These are phyloP conservation scores for Papilio machaon DNA, from an alignment of 1,140 invertebrate species.

Conservation along the genomic window DNA sequence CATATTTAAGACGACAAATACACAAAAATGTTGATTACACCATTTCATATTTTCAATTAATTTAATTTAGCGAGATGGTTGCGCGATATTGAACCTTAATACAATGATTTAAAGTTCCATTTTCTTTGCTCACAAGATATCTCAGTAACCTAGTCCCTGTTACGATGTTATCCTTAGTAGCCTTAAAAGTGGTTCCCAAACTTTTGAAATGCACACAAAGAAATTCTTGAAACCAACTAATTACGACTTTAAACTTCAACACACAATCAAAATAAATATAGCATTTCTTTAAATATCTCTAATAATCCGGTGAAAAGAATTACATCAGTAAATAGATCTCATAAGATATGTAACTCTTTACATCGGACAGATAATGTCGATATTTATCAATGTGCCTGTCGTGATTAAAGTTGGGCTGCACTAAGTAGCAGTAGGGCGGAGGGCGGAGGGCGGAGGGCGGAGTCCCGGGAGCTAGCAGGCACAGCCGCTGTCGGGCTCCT, in stretches of 20 bases:
- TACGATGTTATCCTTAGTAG: not conserved
- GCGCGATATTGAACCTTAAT: not conserved
- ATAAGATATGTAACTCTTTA: not conserved
- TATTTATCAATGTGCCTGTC: not conserved
- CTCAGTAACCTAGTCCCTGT: not conserved
- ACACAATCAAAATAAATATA: not conserved
- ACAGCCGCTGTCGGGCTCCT: conserved; percentile 95
- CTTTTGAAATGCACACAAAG: not conserved
- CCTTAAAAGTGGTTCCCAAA: not conserved
- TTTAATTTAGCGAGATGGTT: not conserved
- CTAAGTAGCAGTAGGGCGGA: not conserved
- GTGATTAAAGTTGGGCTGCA: not conserved
- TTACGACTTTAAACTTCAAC: no score
- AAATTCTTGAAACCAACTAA: not conserved
- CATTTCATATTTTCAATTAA: not conserved
- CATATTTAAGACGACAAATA: conserved; percentile 13
- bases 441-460: conserved; percentile 1
- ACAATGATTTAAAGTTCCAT: not conserved
- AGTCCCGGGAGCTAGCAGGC: conserved; percentile 86
- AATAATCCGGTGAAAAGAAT: not conserved
- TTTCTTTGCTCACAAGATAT: not conserved
- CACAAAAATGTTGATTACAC: conserved; percentile 22
- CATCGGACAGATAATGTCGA: not conserved
- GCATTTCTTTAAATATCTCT: not conserved
- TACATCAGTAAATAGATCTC: not conserved